phyloP scores from a whole-genome alignment of 2,888 invertebrate species.

The Exephanes ischioxanthus region DNA sequence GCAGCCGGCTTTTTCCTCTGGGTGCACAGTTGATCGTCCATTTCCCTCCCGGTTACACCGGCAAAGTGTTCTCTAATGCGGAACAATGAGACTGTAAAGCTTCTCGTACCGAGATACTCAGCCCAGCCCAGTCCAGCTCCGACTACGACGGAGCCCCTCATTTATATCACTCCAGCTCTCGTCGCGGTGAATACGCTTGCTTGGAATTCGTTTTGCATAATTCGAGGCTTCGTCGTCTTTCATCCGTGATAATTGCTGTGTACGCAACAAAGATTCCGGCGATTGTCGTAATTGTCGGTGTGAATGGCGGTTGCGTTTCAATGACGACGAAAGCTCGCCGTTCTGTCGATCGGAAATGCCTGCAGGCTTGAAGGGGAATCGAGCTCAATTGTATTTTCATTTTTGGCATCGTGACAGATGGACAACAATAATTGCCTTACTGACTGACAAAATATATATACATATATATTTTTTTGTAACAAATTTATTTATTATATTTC shows the following conservation, averaged over 20 bases:
- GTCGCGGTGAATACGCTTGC: constrained; percentile 7
- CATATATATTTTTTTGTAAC: no score
- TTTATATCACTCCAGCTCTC: constrained; percentile 47
- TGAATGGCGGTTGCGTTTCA: not conserved
- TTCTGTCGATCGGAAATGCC: not conserved
- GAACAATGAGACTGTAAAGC: constrained; percentile 50
- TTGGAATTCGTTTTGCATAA: constrained; percentile 59
- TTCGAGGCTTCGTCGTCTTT: constrained; percentile 31
- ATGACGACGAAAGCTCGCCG: not conserved
- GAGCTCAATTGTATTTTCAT: no score
- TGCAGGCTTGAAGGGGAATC: not conserved
- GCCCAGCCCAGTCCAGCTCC: not conserved
- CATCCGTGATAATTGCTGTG: constrained; percentile 18
- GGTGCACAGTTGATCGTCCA: constrained; percentile 34
- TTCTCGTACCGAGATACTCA: constrained; percentile 15
- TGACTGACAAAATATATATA: no score
- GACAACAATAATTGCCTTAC: no score
- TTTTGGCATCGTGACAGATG: no score
- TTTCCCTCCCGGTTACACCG: constrained; percentile 23
- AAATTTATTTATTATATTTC: no score
- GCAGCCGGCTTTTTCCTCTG: constrained; percentile 4
- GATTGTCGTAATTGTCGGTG: constrained; percentile 9
- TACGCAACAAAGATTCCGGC: constrained; percentile 16
- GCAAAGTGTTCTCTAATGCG: constrained; percentile 57
- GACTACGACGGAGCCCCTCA: constrained; percentile 15